Evolutionary conservation across 2,113 vertebrate genomes (phyloP).

Genomic region (Chelonoidis abingdonii): DNA sequence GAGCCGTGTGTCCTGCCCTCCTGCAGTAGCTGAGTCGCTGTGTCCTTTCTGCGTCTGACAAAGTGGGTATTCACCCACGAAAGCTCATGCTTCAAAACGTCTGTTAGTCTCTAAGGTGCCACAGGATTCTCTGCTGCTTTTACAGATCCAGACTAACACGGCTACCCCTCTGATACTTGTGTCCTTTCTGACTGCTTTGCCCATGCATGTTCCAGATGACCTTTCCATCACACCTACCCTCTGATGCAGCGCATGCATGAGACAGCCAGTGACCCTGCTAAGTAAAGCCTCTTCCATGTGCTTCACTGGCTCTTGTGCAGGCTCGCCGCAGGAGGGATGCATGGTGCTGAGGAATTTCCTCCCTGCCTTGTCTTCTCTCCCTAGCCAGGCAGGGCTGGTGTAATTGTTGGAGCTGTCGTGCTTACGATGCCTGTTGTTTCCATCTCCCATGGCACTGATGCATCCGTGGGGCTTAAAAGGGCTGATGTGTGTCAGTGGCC

Average conservation of each 20-base stretch:
- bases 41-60: no score
- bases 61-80: no score
- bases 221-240: neutral
- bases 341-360: neutral
- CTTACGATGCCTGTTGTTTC: fast-evolving
- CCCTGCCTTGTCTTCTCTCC: no score
- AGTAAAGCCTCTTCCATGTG: no score
- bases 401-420: neutral
- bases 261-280: neutral
- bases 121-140: no score
- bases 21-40: neutral
- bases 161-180: no score
- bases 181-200: neutral
- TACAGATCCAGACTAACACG: no score
- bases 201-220: neutral
- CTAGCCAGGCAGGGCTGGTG: neutral
- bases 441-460: neutral
- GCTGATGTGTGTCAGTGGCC: neutral
- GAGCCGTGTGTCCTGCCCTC: neutral
- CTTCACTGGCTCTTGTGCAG: neutral
- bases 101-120: no score
- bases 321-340: no score
- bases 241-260: neutral
- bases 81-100: no score
- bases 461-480: fast-evolving